phyloP scores from a whole-genome alignment of 2,797 vertebrate species.

The Chiloscyllium punctatum region DNA sequence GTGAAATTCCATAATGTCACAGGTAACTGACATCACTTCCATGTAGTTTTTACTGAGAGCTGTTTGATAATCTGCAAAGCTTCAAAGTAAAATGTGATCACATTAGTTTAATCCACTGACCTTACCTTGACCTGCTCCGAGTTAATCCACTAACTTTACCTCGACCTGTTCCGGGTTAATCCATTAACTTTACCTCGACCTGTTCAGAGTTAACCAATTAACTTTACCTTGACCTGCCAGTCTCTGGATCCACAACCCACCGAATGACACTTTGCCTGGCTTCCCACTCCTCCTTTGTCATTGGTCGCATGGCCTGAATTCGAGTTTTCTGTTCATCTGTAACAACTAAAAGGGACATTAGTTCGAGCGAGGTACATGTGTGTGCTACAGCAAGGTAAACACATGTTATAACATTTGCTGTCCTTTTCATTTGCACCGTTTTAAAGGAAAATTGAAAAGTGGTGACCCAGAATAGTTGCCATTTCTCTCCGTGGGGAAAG shows the following conservation, averaged over 20 bases:
- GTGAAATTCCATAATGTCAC: background rate
- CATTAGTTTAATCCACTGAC: background rate
- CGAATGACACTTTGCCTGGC: conserved; percentile 86
- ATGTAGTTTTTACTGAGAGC: background rate
- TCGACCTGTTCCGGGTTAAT: conserved; percentile 60
- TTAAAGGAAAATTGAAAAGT: background rate
- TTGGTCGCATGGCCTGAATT: conserved; percentile 86
- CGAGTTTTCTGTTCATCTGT: conserved; percentile 92
- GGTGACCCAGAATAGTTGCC: background rate
- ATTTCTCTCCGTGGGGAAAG: background rate
- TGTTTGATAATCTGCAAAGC: background rate
- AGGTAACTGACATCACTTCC: background rate
- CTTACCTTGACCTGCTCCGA: too few relatives aligned
- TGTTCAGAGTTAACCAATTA: conserved; percentile 45
- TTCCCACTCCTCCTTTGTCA: conserved; percentile 94
- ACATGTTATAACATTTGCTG: background rate
- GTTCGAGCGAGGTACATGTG: too few relatives aligned
- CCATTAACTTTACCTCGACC: conserved; percentile 59
- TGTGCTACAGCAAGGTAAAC: background rate
- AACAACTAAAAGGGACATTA: conserved; percentile 59
- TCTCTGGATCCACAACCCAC: conserved; percentile 80
- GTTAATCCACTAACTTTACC: conserved; percentile 53
- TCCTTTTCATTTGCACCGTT: background rate
- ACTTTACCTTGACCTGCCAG: conserved; percentile 71
- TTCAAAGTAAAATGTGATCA: background rate